phyloP scores from a whole-genome alignment of 2,797 vertebrate species.

The Philypnodon macrostomus region DNA sequence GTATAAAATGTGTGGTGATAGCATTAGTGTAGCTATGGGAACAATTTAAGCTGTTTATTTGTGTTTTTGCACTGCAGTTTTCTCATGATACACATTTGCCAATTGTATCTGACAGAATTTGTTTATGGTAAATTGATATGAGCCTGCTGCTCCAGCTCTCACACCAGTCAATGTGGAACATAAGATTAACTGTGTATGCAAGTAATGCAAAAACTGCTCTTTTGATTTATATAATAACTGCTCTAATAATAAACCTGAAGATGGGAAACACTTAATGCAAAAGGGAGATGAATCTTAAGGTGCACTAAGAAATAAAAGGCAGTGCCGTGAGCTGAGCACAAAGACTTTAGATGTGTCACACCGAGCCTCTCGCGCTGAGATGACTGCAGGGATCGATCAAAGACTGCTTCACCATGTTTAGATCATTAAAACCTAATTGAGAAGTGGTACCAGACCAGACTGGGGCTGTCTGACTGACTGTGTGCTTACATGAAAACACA shows the following conservation, averaged over 20 bases:
- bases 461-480: not conserved
- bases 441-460: constrained; percentile 22
- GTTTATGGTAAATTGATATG: constrained; percentile 1
- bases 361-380: constrained; percentile 30
- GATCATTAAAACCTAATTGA: constrained; percentile 61
- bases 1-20: too few species aligned
- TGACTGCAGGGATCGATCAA: constrained; percentile 57
- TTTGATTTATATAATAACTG: not conserved
- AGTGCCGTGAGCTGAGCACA: constrained; percentile 32
- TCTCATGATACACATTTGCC: not conserved
- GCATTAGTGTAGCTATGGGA: too few species aligned
- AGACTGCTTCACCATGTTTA: constrained; percentile 30
- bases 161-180: not conserved
- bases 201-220: not conserved
- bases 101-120: not conserved
- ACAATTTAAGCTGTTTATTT: not conserved
- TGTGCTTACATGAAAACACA: constrained; percentile 14
- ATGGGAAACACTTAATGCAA: not conserved
- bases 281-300: constrained; percentile 19
- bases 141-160: not conserved
- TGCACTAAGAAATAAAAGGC: too few species aligned
- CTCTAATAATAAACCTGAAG: not conserved
- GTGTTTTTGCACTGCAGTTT: not conserved
- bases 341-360: constrained; percentile 44
- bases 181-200: constrained; percentile 1